Evolutionary conservation across 2,113 vertebrate genomes (phyloP), one percentile per base, ranked within the genome.

Genomic region (Paradoxurus hermaphroditus): DNA sequence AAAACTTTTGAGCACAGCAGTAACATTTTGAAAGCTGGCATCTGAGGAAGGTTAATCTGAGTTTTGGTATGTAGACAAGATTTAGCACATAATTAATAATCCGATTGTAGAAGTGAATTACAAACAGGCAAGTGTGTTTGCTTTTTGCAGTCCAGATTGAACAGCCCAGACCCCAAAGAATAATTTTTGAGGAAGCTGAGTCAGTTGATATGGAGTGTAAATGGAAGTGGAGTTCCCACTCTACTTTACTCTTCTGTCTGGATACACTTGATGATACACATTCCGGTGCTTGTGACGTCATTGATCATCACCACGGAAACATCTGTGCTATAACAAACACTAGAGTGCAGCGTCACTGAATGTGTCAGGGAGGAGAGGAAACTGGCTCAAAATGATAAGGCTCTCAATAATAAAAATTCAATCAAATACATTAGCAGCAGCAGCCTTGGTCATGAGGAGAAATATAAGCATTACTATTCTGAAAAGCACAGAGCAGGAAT

Each of bases 271-370:
- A 51, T 84, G 91, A 90, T 96, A 96, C 96, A 86, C 84, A 86
- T 93, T 91, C 98, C 84, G 65, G 72, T 90, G 87, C 94, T 59
- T 86, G 79, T 99, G 98, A 98, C 56, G 62, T 98, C 98, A 97
- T 86, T 51, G 96, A 97, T 93, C 98, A 96, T 98, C 89, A 97
- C 97, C 36, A 18, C 94, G 97, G 97, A 98, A 98, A 98, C 96
- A 98, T 98, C 97, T 98, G 97, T 88, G 96, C 96, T 89, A n/a
- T 86, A 90, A 98, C 98, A 94, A 96, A 95, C 44, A 86, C 93
- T 97, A 97, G 34, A 91, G 95, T 93, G 73, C 96, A 92, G 97
- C 92, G 87, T 98, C 95, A 91, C 75, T 62, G 79, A 95, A 78
- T 27, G 36, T 97, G 97, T 89, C 0, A 0, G 97, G 87, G 96